Evolutionary conservation across 2,113 vertebrate species (phyloP), one percentile per base, ranked within the genome.

Genomic region (Forbesichthys agassizii): DNA sequence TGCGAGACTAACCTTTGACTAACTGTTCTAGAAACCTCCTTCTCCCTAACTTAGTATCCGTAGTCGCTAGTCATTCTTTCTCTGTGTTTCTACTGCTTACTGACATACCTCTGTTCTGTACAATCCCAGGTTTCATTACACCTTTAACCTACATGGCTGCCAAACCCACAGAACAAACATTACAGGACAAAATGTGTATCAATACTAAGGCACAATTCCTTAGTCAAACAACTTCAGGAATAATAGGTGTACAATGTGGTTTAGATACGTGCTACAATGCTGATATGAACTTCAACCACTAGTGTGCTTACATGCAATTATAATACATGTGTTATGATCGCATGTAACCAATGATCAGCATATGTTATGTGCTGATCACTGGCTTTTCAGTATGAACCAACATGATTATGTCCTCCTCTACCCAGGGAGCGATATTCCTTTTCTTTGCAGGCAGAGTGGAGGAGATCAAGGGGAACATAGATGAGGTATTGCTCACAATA

Each of bases 381-480:
- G 16, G 16, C 16, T 16, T 16, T 16, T 16, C 16, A 16, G 20
- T 33, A 54, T 63, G 9, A 55, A 10, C 10, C 16, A 0, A 27
- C 0, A 33, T 20, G 36, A 7, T 7, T 42, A 42, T 42, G 36
- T 53, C 11, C 55, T 68, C n/a, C 64, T 63, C 56, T 68, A 2
- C 54, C 16, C 75, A 95, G 94, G 93, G 94, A 13, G 94, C 93
- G 1, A 93, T 95, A 70, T 95, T 95, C 68, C 89, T 95, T 53
- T 95, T 95, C 82, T 95, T 95, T 71, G 93, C 93, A 10, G 94
- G 94, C 64, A 89, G 94, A 74, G 91, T 86, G 0, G 93, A 94
- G 70, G 93, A 93, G 76, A 93, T 95, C 77, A 94, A 93, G 82
- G 94, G 94, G 4, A 95, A 94, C 81, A 93, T 95, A 58, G 92